Evolutionary conservation across 1,140 invertebrate genomes (phyloP), one percentile per base, ranked within the genome.

Genomic region (Dendroctonus valens): DNA sequence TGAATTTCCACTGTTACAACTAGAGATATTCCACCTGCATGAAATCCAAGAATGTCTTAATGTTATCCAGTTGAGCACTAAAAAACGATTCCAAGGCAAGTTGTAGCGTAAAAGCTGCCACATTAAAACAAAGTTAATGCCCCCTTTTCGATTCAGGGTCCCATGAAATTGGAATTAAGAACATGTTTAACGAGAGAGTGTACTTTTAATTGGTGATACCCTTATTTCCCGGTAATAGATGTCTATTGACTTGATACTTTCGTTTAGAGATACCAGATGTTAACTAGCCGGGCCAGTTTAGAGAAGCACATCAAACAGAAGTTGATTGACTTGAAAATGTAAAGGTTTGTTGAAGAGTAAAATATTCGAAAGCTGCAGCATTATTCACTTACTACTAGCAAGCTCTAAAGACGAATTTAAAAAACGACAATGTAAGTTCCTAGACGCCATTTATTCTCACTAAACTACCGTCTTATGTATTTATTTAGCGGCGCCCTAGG

Each of bases 381-480:
- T 0, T 46, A 4, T 9, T 9, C 8, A 12, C 8, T 4, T 9
- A 12, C 12, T 46, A 26, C 26, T 3, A 26, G 42, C 12, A 39
- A 7, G 38, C 38, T 8, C 38, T 57, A 14, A 41, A 44, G 49
- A 57, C 55, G 57, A 65, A 65, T 57, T 55, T 59, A 9, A 52
- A 52, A 66, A 58, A 38, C 41, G 11, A 9, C 49, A 51, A 65
- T 41, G 44, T 48, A 58, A 59, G 55, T 67, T 55, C 53, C 52
- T 37, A 55, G 58, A 61, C 59, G 41, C 59, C 37, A 61, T 67
- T 61, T 61, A 67, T 67, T 61, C 54, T 52, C 53, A 55, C 58
- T 54, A 67, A 67, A 67, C 65, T 67, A 67, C 61, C 65, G 65
- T 55, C 58, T 67, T 61, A 59, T 58, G 51, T 63, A 68, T 68